Evolutionary conservation across 2,888 invertebrate species (phyloP).

Genomic region (Pollenia angustigena): DNA sequence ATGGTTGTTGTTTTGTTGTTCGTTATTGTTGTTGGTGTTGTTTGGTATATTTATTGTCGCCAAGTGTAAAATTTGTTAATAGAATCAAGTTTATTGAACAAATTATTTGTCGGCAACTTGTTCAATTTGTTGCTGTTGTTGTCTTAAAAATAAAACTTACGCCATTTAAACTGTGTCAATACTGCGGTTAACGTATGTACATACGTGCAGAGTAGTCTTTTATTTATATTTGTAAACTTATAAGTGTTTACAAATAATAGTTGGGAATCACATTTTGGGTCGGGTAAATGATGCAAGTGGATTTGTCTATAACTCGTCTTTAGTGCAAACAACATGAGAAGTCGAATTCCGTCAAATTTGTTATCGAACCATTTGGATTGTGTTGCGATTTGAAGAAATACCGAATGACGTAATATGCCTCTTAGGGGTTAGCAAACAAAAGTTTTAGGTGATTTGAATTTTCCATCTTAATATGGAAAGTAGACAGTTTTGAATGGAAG

Average conservation of each 20-base stretch:
- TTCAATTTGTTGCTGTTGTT: conserved; percentile 45
- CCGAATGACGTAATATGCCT: too few species aligned
- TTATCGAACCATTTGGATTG: too few species aligned
- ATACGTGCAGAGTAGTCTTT: not conserved
- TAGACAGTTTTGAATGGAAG: too few species aligned
- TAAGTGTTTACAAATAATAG: not conserved
- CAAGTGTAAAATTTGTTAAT: conserved; percentile 69
- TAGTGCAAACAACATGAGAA: too few species aligned
- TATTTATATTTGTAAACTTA: not conserved
- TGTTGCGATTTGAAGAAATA: too few species aligned
- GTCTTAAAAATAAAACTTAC: conserved; percentile 19
- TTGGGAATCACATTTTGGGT: conserved; percentile 11
- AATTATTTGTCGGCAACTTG: conserved; percentile 64
- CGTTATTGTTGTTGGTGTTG: conserved; percentile 34
- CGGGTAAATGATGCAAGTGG: too few species aligned
- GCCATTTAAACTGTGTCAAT: conserved; percentile 51
- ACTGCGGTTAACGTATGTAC: not conserved
- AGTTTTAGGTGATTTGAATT: too few species aligned
- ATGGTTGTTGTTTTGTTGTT: conserved; percentile 44
- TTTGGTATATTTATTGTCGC: conserved; percentile 51
- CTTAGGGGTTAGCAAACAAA: too few species aligned
- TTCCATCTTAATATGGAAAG: too few species aligned
- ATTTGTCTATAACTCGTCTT: too few species aligned
- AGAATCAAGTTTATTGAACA: conserved; percentile 70
- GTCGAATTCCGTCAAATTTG: too few species aligned